Percentiles rank a stretch among this genome's conserved stretches.
phyloP scores from a whole-genome alignment of 23 tunicate species.

The Aplidium turbinatum region DNA sequence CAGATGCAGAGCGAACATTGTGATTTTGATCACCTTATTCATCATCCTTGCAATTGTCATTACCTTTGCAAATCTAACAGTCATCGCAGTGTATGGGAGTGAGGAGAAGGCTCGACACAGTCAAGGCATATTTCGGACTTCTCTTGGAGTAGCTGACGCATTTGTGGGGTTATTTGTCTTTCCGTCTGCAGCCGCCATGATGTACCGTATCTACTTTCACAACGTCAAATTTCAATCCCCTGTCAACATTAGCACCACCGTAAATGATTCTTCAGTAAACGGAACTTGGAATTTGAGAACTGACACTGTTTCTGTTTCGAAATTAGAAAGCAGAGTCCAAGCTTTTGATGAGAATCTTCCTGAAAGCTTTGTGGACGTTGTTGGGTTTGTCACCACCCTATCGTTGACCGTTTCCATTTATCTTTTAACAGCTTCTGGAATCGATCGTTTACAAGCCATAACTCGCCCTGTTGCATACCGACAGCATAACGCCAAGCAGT shows the following conservation, averaged over 20 bases:
- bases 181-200: conserved; percentile 7
- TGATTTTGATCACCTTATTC: conserved; percentile 21
- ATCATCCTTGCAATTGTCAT: conserved; percentile 7
- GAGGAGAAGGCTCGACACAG: conserved; percentile 26
- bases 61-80: conserved; percentile 17
- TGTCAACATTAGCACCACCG: background rate
- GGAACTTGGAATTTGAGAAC: background rate
- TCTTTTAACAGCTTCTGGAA: conserved; percentile 26
- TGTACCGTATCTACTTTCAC: background rate
- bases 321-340: background rate
- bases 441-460: conserved; percentile 22
- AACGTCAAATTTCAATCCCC: background rate
- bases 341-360: background rate
- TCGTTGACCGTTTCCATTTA: conserved; percentile 30
- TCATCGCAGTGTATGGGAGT: conserved; percentile 9
- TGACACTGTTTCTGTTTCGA: background rate
- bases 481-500: conserved; percentile 17
- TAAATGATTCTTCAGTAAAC: background rate
- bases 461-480: conserved; percentile 14
- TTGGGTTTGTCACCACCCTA: conserved; percentile 25
- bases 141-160: conserved; percentile 29
- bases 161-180: conserved; percentile 17
- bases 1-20: conserved; percentile 51
- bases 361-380: background rate
- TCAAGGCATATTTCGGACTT: conserved; percentile 21